Percentiles rank a stretch among this genome's conserved stretches.
These are phyloP conservation scores for Phenganax stokvisi DNA, from an alignment of 92 coral and sea anemone species.

Conservation along the genomic window DNA sequence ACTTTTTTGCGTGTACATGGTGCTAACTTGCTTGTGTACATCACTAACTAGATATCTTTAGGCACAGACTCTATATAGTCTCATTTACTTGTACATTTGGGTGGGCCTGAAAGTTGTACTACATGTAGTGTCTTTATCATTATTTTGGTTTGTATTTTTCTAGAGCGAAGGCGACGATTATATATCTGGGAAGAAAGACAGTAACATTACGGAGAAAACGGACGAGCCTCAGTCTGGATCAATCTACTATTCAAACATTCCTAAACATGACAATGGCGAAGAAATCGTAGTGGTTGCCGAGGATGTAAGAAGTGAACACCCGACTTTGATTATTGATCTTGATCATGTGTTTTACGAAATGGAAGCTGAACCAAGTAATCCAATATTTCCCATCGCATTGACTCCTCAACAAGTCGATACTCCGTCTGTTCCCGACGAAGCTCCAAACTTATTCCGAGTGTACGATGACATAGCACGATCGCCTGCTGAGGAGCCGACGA, in stretches of 20 bases:
- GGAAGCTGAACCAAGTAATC: constrained; percentile 17
- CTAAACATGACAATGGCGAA: neutral
- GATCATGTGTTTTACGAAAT: constrained; percentile 29
- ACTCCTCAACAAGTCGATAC: constrained; percentile 2
- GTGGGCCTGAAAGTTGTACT: too few relatives aligned
- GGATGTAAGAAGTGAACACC: neutral
- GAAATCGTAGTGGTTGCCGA: constrained; percentile 7
- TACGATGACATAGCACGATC: constrained; percentile 7
- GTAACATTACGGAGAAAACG: neutral
- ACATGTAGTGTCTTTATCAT: too few relatives aligned
- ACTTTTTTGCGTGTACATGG: neutral
- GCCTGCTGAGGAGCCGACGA: constrained; percentile 30
- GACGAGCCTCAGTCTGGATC: neutral
- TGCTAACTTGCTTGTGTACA: neutral
- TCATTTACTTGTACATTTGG: too few relatives aligned
- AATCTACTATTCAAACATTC: neutral
- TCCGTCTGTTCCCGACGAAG: neutral
- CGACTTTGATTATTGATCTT: constrained; percentile 9
- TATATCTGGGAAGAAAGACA: neutral
- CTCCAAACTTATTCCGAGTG: neutral
- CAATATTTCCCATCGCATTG: neutral
- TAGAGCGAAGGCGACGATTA: neutral
- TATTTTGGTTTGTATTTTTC: neutral
- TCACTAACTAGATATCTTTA: neutral
- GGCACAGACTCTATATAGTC: neutral